Conservation (phyloP, 2,888 invertebrate genomes). For the Drosophila quasianomalipes region DNA sequence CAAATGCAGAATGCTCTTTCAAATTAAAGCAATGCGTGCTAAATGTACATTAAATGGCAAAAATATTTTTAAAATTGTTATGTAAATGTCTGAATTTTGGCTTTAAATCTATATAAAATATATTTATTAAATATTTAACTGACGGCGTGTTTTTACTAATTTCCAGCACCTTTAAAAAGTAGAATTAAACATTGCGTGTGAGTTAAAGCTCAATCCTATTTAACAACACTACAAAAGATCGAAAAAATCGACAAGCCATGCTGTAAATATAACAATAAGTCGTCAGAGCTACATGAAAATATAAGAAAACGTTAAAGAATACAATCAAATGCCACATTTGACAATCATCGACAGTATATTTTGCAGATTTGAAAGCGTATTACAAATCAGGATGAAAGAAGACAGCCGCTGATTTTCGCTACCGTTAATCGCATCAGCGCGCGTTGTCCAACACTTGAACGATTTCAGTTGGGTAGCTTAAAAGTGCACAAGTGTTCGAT, state of each 20-base stretch:
- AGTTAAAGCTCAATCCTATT: neutral
- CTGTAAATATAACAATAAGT: neutral
- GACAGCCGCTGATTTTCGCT: constrained; percentile 20
- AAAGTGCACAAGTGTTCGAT: neutral
- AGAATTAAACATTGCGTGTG: neutral
- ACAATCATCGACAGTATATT: neutral
- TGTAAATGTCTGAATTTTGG: neutral
- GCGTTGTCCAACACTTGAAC: constrained; percentile 51
- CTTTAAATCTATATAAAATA: neutral
- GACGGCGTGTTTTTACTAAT: too few relatives aligned
- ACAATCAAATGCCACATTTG: neutral
- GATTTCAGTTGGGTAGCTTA: constrained; percentile 18
- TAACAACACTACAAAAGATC: neutral
- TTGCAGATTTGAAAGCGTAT: constrained; percentile 8
- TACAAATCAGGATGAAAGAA: neutral
- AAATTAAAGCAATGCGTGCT: neutral
- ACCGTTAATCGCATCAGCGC: constrained; percentile 58
- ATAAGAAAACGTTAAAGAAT: neutral
- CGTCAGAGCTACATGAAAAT: neutral
- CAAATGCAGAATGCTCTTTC: constrained; percentile 13
- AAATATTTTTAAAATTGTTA: neutral
- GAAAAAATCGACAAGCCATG: neutral
- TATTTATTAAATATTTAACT: neutral
- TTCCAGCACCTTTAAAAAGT: neutral
- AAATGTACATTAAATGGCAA: neutral